Evolutionary conservation across 2,888 invertebrate species (phyloP).

Genomic region (Pelosia muscerda): DNA sequence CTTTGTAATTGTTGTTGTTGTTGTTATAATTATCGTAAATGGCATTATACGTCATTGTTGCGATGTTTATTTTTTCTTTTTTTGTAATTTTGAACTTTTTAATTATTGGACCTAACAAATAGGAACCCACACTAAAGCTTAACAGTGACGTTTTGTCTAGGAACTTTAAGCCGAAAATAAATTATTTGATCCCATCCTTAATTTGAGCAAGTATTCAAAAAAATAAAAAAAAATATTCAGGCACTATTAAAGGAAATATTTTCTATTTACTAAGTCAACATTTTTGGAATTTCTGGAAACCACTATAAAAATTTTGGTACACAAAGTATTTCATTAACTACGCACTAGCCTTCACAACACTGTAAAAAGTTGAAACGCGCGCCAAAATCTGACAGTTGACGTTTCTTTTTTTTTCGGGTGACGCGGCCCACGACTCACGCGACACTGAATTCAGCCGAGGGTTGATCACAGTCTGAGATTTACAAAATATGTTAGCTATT

Average conservation of each 20-base stretch:
- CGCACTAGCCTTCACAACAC: constrained; percentile 21
- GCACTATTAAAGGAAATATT: not conserved
- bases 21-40: constrained; percentile 67
- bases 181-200: not conserved
- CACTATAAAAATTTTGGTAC: not conserved
- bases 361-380: constrained; percentile 43
- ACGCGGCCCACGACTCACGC: constrained; percentile 71
- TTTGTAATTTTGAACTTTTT: too few species aligned
- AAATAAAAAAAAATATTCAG: not conserved
- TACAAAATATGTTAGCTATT: constrained; percentile 83
- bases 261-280: not conserved
- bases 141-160: not conserved
- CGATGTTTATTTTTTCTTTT: not conserved
- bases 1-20: constrained; percentile 66
- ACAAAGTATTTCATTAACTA: constrained; percentile 10
- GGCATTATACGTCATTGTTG: constrained; percentile 70
- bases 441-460: constrained; percentile 79
- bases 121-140: not conserved
- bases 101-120: not conserved
- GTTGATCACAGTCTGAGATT: constrained; percentile 76
- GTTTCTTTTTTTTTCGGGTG: constrained; percentile 72
- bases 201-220: not conserved
- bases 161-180: not conserved
- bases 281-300: not conserved
- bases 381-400: constrained; percentile 56